Base-by-base conservation (phyloP, 2,797 vertebrate genomes). In the Florisuga fusca region DNA sequence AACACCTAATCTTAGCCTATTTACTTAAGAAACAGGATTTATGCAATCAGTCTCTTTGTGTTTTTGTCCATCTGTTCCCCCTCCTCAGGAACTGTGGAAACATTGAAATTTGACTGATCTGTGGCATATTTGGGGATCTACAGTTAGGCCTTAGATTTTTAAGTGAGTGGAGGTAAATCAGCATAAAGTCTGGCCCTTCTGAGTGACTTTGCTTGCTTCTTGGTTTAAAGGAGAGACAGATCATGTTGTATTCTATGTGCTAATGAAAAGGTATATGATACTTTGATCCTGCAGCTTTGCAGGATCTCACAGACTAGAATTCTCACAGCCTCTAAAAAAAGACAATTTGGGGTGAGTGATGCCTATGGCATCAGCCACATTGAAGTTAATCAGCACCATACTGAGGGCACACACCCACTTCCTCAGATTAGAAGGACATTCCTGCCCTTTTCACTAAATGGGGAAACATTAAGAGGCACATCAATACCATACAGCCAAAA, bases 31-130 rank as follows among this genome's bases (percentile, higher is more conserved):
- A 73, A 73, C 38, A 63, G 25, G 58, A 89, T 85, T 92, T 92
- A 92, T 93, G 89, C 78, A 93, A 22, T 87, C 81, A 73, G 7
- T 34, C 55, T 79, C 87, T 96, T 90, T 79, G 72, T 89, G 72
- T 71, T 89, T 75, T 78, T 89, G 87, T 91, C 92, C 91, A 94
- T 96, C 91, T 93, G 84, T 93, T 95, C 85, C 27, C 93, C 78
- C 71, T 87, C 81, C 71, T 89, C 82, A 82, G 77, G 51, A 95
- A 45, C 55, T 31, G 38, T 59, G 36, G 23, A 96, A 33, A 53
- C 77, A 77, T 68, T 84, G 78, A 93, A 89, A 89, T 84, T 62
- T 92, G 51, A 85, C 53, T 93, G 84, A 80, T 92, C 78, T 53
- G 63, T 73, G 34, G 29, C 3, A 1, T 73, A 54, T 84, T 76